A percentile compares a stretch with the other conserved stretches of the same genome.
Evolutionary conservation across 2,888 invertebrate genomes (phyloP).

Genomic region (Megamerina dolium): DNA sequence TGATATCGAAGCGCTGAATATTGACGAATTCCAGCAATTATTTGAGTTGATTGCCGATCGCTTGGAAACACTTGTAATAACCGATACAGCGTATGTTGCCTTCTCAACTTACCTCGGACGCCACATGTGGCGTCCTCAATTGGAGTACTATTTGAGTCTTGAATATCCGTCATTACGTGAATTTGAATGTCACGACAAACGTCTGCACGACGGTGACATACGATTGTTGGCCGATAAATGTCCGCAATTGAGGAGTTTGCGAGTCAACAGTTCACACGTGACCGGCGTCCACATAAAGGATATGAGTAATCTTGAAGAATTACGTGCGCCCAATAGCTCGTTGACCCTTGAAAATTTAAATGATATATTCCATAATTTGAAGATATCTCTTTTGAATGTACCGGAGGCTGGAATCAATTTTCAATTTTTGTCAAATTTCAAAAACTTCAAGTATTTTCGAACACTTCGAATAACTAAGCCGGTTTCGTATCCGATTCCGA

Average conservation of each 20-base stretch:
- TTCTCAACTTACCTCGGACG: constrained; percentile 17
- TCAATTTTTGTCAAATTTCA: too few species aligned
- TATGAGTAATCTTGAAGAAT: constrained; percentile 8
- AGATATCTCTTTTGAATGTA: too few species aligned
- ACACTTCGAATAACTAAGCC: too few species aligned
- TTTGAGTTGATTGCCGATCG: constrained; percentile 15
- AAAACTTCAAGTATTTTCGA: too few species aligned
- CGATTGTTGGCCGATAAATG: constrained; percentile 14
- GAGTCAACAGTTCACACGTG: constrained; percentile 7
- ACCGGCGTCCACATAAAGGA: constrained; percentile 13
- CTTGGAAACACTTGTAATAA: constrained; percentile 13
- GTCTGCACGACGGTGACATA: constrained; percentile 14
- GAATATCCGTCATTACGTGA: constrained; percentile 13
- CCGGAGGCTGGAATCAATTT: too few species aligned
- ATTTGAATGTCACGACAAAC: constrained; percentile 8
- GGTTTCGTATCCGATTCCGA: too few species aligned
- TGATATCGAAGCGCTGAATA: constrained; percentile 9
- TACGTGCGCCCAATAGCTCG: constrained; percentile 2
- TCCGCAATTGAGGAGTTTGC: constrained; percentile 15
- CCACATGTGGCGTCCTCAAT: constrained; percentile 11
- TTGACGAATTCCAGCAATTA: constrained; percentile 15
- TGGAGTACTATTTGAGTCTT: constrained; percentile 16
- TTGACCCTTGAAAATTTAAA: constrained; percentile 1
- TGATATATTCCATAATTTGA: too few species aligned
- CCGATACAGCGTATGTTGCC: constrained; percentile 11